These are phyloP conservation scores for Lota lota DNA, from an alignment of 2,113 vertebrate genomes.

Conservation along the genomic window DNA sequence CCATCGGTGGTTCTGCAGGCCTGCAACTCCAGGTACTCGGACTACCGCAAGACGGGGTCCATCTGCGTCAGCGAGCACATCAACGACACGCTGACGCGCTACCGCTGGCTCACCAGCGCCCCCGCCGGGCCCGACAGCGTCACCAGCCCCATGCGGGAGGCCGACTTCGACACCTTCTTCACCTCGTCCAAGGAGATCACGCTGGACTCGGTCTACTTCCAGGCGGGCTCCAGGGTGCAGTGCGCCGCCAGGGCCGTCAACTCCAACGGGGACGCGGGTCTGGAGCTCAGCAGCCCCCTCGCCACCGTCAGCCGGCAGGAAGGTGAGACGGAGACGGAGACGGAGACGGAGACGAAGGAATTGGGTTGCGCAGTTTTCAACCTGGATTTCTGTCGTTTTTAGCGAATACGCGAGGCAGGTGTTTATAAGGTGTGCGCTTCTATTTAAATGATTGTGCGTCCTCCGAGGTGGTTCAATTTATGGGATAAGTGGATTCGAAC, in stretches of 20 bases:
- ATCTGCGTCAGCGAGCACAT: conserved; percentile 90
- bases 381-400: background rate
- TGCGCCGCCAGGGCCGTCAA: conserved; percentile 89
- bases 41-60: conserved; percentile 88
- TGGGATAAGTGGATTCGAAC: no score
- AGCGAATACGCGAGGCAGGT: no score
- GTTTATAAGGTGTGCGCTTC: no score
- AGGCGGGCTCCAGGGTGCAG: conserved; percentile 88
- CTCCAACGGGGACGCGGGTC: conserved; percentile 80
- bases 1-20: conserved; percentile 68
- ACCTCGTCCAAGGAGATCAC: conserved; percentile 93
- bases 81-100: conserved; percentile 86
- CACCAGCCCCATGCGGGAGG: conserved; percentile 89
- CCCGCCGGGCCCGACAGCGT: conserved; percentile 85
- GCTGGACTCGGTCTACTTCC: conserved; percentile 92
- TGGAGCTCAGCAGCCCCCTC: conserved; percentile 86
- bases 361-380: background rate
- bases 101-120: conserved; percentile 90
- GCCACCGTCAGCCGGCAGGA: conserved; percentile 80
- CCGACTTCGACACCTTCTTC: conserved; percentile 94
- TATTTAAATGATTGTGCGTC: no score
- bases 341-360: background rate
- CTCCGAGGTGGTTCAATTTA: no score
- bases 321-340: conserved; percentile 70
- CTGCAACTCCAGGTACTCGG: conserved; percentile 87